phyloP scores from a whole-genome alignment of 2,113 vertebrate species.

The Tursiops truncatus region DNA sequence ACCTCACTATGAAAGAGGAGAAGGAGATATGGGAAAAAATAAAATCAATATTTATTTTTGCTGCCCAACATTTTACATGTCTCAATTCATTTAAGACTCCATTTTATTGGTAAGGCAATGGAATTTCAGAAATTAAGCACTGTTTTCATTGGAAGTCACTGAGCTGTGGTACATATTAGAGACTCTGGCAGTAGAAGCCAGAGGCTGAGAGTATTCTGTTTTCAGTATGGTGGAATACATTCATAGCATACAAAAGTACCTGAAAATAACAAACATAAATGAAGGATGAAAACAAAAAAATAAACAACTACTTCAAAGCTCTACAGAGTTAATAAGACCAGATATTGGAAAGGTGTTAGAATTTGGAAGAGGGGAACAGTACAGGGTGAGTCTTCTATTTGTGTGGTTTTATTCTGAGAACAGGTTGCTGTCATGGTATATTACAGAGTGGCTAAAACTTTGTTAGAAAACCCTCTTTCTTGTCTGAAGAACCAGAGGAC shows the following conservation, averaged over 20 bases:
- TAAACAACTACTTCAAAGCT: background rate
- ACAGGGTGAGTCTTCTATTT: background rate
- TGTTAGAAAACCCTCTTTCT: background rate
- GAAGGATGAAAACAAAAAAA: background rate
- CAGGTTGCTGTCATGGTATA: background rate
- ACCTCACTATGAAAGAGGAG: background rate
- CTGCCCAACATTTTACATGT: background rate
- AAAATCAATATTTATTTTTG: background rate
- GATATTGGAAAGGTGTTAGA: background rate
- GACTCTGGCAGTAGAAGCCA: background rate
- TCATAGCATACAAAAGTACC: background rate
- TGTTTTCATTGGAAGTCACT: background rate
- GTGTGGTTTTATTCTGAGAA: background rate
- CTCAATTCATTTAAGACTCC: background rate
- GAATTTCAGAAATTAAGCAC: background rate
- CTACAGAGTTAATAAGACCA: background rate
- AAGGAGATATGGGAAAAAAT: background rate
- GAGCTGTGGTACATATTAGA: background rate
- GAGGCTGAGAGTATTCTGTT: background rate
- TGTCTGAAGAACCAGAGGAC: background rate
- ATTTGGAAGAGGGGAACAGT: background rate
- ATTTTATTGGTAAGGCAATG: background rate
- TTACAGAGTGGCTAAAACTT: background rate
- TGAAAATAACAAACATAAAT: constrained; percentile 9
- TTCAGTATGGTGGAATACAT: background rate